Evolutionary conservation across 2,888 invertebrate species (phyloP), one percentile per base, ranked within the genome.

Genomic region (Tenthredo livida): DNA sequence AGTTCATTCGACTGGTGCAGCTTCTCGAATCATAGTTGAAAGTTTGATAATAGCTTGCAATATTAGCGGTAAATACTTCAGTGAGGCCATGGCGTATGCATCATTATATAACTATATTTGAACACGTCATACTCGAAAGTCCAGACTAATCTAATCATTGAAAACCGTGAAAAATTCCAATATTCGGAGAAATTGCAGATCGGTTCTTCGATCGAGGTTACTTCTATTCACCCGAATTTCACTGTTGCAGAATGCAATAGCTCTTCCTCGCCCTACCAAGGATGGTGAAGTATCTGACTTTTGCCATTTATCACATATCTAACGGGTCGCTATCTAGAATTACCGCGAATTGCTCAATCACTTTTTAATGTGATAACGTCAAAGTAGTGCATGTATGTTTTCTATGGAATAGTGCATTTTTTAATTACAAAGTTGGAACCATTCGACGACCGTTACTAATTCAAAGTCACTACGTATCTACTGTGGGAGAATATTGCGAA

Each of bases 101-200:
- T 6, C 10, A 43, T 43, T 54, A 54, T 54, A 54, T 50, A 50
- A 17, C n/a, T n/a, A 6, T 54, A 67, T 33, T 29, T 67, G 0
- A 67, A 10, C 6, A 67, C 29, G 4, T 67, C n/a, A 67, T 33
- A 67, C 29, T 67, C 29, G 67, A 67, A 1, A 33, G 67, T 25
- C 29, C 25, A 29, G 25, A 10, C 29, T 67, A 67, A 67, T 25
- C 29, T 12, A 67, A 67, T 67, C 29, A 67, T 67, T 17, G 67
- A 67, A 67, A 21, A 67, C 67, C 67, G 67, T 67, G 29, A 29
- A 29, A 67, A 67, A 67, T 67, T 67, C 67, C 29, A 67, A 67
- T 67, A 67, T 17, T 67, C 67, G 29, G 67, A 67, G 15, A 17
- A 67, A 29, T 67, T 67, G 6, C 29, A 67, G 15, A 33, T 67